Evolutionary conservation across 1,140 invertebrate species (phyloP).

Genomic region (Sarcophaga bullata): DNA sequence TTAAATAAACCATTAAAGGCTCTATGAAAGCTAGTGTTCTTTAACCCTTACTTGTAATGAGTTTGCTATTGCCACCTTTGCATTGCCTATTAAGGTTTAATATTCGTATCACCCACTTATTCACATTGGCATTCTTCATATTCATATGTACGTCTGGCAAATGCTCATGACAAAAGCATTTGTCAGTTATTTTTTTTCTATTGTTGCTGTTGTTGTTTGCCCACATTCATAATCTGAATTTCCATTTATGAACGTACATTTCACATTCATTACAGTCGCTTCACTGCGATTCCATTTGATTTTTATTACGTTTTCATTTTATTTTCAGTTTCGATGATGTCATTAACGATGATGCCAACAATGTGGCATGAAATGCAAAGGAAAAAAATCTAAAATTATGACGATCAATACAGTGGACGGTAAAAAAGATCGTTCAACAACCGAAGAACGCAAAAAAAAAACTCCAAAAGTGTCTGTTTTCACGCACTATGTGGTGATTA

Average conservation of each 20-base stretch:
- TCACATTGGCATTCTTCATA: not conserved
- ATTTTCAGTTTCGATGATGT: conserved; percentile 18
- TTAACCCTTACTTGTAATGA: too few relatives aligned
- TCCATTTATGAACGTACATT: not conserved
- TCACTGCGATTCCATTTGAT: not conserved
- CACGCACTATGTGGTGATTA: too few relatives aligned
- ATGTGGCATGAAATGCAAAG: not conserved
- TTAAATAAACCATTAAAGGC: too few relatives aligned
- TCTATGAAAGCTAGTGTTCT: too few relatives aligned
- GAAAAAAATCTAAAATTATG: too few relatives aligned
- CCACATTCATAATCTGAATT: conserved; percentile 11
- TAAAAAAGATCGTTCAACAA: too few relatives aligned
- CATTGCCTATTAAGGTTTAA: too few relatives aligned
- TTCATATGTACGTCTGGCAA: not conserved
- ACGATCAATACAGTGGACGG: too few relatives aligned
- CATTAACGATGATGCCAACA: not conserved
- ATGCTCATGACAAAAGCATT: not conserved
- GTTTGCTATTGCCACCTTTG: too few relatives aligned
- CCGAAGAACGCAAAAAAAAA: too few relatives aligned
- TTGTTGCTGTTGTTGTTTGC: not conserved
- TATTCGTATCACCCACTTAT: too few relatives aligned
- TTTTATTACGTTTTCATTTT: conserved; percentile 14
- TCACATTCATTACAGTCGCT: not conserved
- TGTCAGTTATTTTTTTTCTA: not conserved
- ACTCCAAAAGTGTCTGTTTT: too few relatives aligned